Evolutionary conservation across 2,113 vertebrate species (phyloP).

Genomic region (Nothocercus nigrocapillus): DNA sequence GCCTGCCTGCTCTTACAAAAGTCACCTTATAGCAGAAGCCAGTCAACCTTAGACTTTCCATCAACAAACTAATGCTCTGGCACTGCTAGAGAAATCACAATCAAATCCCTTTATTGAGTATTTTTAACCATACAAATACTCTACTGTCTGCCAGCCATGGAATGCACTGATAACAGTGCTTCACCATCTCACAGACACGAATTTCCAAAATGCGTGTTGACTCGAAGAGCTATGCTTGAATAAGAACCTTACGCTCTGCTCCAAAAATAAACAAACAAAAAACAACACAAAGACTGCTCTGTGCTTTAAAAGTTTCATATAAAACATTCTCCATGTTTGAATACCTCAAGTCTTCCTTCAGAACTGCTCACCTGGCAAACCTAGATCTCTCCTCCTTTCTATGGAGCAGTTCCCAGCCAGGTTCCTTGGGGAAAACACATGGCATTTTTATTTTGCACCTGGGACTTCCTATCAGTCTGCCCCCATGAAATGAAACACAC

Average conservation of each 20-base stretch:
- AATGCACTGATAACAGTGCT: not conserved
- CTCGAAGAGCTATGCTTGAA: not conserved
- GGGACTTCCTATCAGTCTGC: not conserved
- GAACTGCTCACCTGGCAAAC: not conserved
- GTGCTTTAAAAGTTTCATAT: not conserved
- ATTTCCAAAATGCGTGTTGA: not conserved
- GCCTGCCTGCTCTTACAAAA: not conserved
- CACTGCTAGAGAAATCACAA: conserved; percentile 15
- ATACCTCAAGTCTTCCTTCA: not conserved
- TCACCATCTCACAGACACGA: not conserved
- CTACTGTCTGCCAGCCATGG: not conserved
- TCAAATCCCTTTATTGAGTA: not conserved
- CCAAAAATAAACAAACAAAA: not conserved
- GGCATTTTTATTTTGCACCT: not conserved
- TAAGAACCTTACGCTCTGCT: not conserved
- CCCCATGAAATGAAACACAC: not conserved
- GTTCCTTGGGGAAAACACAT: not conserved
- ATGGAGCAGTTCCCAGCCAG: not conserved
- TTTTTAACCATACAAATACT: not conserved
- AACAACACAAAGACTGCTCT: not conserved
- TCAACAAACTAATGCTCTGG: not conserved
- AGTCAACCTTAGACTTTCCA: not conserved
- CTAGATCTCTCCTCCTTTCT: not conserved
- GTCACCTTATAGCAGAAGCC: not conserved
- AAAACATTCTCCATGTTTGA: not conserved